Evolutionary conservation across 2,888 invertebrate species (phyloP).

Genomic region (Cremastinae sp.): DNA sequence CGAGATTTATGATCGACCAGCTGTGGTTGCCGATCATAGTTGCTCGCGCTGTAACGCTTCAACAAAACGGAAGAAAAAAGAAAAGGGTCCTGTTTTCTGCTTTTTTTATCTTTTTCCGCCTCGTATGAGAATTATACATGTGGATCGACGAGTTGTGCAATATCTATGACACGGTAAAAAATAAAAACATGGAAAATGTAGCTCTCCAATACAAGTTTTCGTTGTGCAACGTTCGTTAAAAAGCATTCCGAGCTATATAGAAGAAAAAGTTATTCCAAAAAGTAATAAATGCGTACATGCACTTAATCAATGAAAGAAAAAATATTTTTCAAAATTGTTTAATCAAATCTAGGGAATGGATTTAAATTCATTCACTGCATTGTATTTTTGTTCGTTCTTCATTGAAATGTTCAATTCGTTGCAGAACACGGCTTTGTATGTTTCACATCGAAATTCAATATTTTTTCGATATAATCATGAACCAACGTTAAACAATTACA

Average conservation of each 20-base stretch:
- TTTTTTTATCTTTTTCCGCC: slow-evolving; percentile 17
- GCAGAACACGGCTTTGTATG: too few relatives aligned
- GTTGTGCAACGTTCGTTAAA: slow-evolving; percentile 11
- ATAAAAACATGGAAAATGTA: slow-evolving; percentile 51
- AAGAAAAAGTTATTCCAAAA: slow-evolving; percentile 22
- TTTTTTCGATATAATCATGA: too few relatives aligned
- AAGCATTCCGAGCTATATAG: slow-evolving; percentile 13
- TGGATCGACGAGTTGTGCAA: neutral
- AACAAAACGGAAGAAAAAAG: neutral
- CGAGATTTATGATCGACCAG: slow-evolving; percentile 50
- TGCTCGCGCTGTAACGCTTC: slow-evolving; percentile 17
- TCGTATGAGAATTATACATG: slow-evolving; percentile 26
- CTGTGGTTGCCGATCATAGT: slow-evolving; percentile 48
- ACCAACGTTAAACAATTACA: too few relatives aligned
- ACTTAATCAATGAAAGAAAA: too few relatives aligned
- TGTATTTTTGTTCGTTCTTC: too few relatives aligned
- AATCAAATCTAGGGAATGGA: too few relatives aligned
- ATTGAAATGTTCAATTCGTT: too few relatives aligned
- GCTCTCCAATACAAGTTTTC: slow-evolving; percentile 51
- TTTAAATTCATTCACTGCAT: too few relatives aligned
- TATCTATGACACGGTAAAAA: slow-evolving; percentile 7
- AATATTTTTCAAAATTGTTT: too few relatives aligned
- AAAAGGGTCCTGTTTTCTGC: neutral
- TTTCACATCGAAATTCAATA: too few relatives aligned
- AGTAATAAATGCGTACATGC: too few relatives aligned